These are phyloP conservation scores for Poeciliopsis gracilis DNA, from an alignment of 2,797 vertebrate genomes.

Conservation along the genomic window DNA sequence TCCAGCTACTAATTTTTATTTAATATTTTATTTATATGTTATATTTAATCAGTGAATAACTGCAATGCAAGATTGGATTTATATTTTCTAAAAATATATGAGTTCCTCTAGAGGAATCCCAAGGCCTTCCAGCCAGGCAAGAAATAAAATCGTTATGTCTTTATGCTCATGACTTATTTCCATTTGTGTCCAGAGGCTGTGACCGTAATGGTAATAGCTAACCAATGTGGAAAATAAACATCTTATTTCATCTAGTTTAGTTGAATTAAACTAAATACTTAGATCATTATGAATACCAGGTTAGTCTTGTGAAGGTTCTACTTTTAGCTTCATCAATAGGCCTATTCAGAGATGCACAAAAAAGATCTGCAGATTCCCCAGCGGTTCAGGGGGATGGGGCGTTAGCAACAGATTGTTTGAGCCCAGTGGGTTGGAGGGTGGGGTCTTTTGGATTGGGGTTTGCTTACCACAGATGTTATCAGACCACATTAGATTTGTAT, in stretches of 20 bases:
- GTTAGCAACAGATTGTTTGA: neutral
- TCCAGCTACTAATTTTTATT: too few relatives aligned
- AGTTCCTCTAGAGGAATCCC: too few relatives aligned
- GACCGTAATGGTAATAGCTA: neutral
- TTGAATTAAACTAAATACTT: neutral
- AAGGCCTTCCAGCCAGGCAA: too few relatives aligned
- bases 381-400: neutral
- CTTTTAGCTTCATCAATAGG: neutral
- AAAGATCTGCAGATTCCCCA: neutral
- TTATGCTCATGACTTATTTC: neutral
- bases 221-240: neutral
- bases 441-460: neutral
- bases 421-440: neutral
- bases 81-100: too few relatives aligned
- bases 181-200: neutral
- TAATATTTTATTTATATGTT: too few relatives aligned
- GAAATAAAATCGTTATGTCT: neutral
- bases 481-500: slow-evolving; percentile 13
- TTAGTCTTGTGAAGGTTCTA: neutral
- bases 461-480: slow-evolving; percentile 7
- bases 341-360: neutral
- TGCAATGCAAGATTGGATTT: too few relatives aligned
- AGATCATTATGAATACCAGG: neutral
- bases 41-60: too few relatives aligned
- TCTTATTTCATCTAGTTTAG: neutral